Evolutionary conservation across 2,888 invertebrate species (phyloP).

Genomic region (Cerastis leucographa): DNA sequence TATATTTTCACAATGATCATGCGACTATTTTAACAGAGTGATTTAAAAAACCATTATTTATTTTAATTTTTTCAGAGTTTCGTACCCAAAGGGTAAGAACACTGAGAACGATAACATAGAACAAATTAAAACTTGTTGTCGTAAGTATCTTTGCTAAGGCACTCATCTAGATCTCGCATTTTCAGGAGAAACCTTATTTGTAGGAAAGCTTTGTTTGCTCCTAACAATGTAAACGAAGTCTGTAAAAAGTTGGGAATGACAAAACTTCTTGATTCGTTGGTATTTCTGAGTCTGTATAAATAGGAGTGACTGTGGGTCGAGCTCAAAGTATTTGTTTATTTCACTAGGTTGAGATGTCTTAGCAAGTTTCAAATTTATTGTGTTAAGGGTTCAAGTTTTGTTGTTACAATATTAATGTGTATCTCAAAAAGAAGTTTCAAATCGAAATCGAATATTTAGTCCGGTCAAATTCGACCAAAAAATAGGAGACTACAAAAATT

Average conservation of each 20-base stretch:
- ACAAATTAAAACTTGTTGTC: background rate
- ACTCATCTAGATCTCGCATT: background rate
- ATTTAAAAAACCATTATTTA: background rate
- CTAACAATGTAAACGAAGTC: constrained; percentile 2
- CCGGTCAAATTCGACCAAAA: too few relatives aligned
- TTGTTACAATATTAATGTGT: too few relatives aligned
- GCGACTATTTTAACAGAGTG: background rate
- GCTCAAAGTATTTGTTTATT: constrained; percentile 30
- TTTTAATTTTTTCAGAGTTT: background rate
- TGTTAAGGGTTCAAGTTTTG: background rate
- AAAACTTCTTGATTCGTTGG: constrained; percentile 1
- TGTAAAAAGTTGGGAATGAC: background rate
- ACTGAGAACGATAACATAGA: background rate
- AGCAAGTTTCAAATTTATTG: constrained; percentile 14
- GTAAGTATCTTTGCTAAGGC: background rate
- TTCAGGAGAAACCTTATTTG: constrained; percentile 13
- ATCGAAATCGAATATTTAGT: too few relatives aligned
- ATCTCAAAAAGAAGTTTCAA: too few relatives aligned
- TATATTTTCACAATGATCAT: background rate
- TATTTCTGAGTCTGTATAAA: constrained; percentile 5
- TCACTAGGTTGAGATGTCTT: constrained; percentile 3
- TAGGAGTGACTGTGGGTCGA: background rate
- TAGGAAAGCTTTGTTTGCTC: background rate
- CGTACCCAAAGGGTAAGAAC: background rate
- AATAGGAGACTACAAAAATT: too few relatives aligned